Base-by-base conservation (phyloP, 2,888 invertebrate species). In the Sminthurides aquaticus region DNA sequence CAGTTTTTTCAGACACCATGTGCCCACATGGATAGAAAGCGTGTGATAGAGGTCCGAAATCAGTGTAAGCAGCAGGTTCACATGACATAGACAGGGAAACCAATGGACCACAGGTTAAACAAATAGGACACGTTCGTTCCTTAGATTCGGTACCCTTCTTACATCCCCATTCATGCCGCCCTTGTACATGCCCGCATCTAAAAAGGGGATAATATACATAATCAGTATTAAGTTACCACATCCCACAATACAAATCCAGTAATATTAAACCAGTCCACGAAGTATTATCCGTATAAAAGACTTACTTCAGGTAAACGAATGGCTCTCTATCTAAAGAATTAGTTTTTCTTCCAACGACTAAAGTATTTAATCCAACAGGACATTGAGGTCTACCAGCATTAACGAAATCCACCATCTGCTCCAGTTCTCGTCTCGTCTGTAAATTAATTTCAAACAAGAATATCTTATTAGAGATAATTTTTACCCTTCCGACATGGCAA, bases 21-120 rank as follows among this genome's bases (percentile, higher is more conserved):
- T 99, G 99, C 59, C 98, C 99, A 82, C 99, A 99, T 25, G 99
- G 98, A 83, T 93, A 96, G 83, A 99, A 99, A 71, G 94, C 94
- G 82, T 91, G 94, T 15, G 92, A 91, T 69, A 97, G 94, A 75
- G 90, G 88, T 62, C 91, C 91, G 71, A 88, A 84, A 82, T 96
- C 95, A 54, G 97, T 91, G 81, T 98, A 99, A 82, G 98, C 95
- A 71, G 96, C 92, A 71, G 96, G 91, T 79, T 99, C 99, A 79
- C 95, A 87, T 70, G 98, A 98, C 93, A 98, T 95, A 77, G 90
- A 91, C 67, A 99, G 85, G 80, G 92, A 92, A 56, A 93, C 93
- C 76, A 95, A 92, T 55, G 91, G 88, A 68, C 96, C 94, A 76
- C 87, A 68, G 28, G 68, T 87, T 78, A 95, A 83, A 80, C 97